phyloP scores from a whole-genome alignment of 2,797 vertebrate species.

The Toxotes lorentzi region DNA sequence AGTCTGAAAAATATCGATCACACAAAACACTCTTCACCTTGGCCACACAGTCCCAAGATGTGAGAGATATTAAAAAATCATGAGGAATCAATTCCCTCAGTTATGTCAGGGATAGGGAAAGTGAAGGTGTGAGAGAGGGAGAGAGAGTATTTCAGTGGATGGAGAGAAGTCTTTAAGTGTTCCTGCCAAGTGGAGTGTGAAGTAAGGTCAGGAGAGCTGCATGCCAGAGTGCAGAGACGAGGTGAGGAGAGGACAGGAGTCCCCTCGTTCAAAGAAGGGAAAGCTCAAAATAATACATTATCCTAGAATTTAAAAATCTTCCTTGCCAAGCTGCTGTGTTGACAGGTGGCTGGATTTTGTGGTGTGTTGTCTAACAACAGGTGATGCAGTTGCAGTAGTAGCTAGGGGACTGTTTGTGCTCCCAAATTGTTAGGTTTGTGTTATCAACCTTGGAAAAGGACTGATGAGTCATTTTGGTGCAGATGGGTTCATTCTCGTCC shows the following conservation, averaged over 20 bases:
- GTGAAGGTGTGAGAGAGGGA: slow-evolving; percentile 50
- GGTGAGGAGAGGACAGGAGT: slow-evolving; percentile 32
- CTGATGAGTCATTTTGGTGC: slow-evolving; percentile 56
- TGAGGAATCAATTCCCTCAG: slow-evolving; percentile 63
- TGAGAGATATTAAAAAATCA: slow-evolving; percentile 79
- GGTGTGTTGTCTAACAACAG: slow-evolving; percentile 12
- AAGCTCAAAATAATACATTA: slow-evolving; percentile 14
- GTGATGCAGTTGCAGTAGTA: slow-evolving; percentile 4
- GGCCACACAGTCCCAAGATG: slow-evolving; percentile 57
- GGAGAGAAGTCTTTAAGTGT: slow-evolving; percentile 66
- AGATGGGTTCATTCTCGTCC: slow-evolving; percentile 63
- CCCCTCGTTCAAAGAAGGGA: slow-evolving; percentile 21
- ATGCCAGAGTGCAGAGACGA: slow-evolving; percentile 35
- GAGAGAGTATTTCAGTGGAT: slow-evolving; percentile 29
- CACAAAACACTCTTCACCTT: slow-evolving; percentile 69
- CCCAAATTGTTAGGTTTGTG: slow-evolving; percentile 19
- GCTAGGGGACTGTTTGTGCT: slow-evolving; percentile 8
- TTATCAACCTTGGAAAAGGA: slow-evolving; percentile 49
- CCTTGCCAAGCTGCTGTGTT: neutral
- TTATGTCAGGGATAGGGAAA: slow-evolving; percentile 40
- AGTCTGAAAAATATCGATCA: slow-evolving; percentile 75
- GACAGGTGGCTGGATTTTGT: slow-evolving; percentile 28
- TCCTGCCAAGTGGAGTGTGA: slow-evolving; percentile 70
- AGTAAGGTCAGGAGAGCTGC: slow-evolving; percentile 68
- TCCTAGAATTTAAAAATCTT: neutral